These are phyloP conservation scores for Cosmorhoe ocellata DNA, from an alignment of 2,888 invertebrate species.

Conservation along the genomic window DNA sequence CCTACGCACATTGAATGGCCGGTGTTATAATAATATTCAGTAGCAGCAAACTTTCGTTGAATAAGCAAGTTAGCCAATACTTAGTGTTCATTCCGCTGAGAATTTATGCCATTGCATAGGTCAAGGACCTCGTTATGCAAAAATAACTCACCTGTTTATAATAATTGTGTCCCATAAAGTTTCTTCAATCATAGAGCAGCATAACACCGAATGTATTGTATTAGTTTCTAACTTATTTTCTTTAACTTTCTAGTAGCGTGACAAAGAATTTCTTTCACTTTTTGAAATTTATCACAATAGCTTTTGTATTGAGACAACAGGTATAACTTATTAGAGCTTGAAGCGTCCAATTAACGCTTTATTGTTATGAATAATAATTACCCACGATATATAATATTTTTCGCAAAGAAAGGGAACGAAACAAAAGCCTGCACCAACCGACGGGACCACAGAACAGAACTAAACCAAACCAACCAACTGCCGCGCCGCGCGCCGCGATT, in stretches of 20 bases:
- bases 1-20: too few relatives aligned
- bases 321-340: neutral
- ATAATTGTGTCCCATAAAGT: constrained; percentile 51
- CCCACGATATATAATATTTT: constrained; percentile 1
- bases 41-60: neutral
- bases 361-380: neutral
- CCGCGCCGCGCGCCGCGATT: neutral
- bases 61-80: neutral
- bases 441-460: too few relatives aligned
- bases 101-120: constrained; percentile 2
- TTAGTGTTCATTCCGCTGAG: neutral
- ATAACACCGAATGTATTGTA: constrained; percentile 21
- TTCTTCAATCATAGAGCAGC: constrained; percentile 21
- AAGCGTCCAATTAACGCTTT: neutral
- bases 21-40: too few relatives aligned
- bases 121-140: constrained; percentile 13
- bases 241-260: constrained; percentile 26
- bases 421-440: constrained; percentile 6
- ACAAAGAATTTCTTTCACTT: constrained; percentile 31
- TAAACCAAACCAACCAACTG: neutral
- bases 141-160: constrained; percentile 44
- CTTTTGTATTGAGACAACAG: neutral
- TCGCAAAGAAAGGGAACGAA: constrained; percentile 11
- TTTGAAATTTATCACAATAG: constrained; percentile 1
- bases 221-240: neutral